Evolutionary conservation across 2,888 invertebrate species (phyloP).

Genomic region (Endomychus coccineus): DNA sequence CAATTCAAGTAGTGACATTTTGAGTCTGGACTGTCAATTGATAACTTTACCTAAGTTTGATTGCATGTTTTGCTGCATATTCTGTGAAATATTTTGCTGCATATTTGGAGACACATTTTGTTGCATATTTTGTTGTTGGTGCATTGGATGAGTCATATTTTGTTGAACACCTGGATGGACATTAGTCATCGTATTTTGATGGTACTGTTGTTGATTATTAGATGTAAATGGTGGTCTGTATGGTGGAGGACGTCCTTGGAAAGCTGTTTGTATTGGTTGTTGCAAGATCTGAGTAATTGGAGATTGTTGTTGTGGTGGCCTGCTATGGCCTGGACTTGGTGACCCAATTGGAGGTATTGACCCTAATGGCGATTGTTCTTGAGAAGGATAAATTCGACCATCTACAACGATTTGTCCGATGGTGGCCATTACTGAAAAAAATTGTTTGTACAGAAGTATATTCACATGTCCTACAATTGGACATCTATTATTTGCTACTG

Average conservation of each 20-base stretch:
- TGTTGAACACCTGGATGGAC: conserved; percentile 16
- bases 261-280: conserved; percentile 20
- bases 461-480: too few species aligned
- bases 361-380: conserved; percentile 18
- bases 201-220: conserved; percentile 10
- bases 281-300: conserved; percentile 32
- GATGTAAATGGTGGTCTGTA: conserved; percentile 18
- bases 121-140: conserved; percentile 22
- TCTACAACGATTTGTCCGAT: conserved; percentile 79
- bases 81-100: conserved; percentile 20
- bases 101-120: conserved; percentile 17
- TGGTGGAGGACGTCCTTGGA: conserved; percentile 18
- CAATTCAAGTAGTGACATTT: too few species aligned
- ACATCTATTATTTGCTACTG: too few species aligned
- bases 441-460: too few species aligned
- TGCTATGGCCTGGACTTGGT: conserved; percentile 37
- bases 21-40: too few species aligned
- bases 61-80: conserved; percentile 11
- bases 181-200: conserved; percentile 6
- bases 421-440: conserved; percentile 58
- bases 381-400: conserved; percentile 65
- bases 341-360: conserved; percentile 32
- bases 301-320: conserved; percentile 41
- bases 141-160: conserved; percentile 31
- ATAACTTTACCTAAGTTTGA: conserved; percentile 10